Conservation (phyloP, 2,113 vertebrate species). For the Oenanthe melanoleuca region DNA sequence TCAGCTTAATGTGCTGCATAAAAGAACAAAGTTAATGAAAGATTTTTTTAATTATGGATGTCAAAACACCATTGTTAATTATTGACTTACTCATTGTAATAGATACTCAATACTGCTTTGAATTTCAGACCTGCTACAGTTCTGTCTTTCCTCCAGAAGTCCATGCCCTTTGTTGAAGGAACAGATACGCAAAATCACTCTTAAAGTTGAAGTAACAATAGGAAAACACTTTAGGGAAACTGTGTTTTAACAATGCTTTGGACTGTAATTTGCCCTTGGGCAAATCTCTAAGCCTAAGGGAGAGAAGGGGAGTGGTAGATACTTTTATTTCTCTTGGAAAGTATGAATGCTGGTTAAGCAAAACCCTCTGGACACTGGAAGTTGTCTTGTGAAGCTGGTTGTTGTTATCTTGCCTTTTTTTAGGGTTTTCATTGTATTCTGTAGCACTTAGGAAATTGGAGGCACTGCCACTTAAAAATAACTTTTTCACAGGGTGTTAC, state of each 20-base stretch:
- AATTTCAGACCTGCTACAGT: neutral
- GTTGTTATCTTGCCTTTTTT: neutral
- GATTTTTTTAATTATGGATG: neutral
- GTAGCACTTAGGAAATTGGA: neutral
- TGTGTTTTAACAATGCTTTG: neutral
- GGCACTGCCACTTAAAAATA: neutral
- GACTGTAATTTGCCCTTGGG: neutral
- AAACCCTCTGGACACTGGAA: neutral
- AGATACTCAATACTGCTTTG: neutral
- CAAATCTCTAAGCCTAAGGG: neutral
- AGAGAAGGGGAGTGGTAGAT: neutral
- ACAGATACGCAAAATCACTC: neutral
- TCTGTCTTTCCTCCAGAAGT: neutral
- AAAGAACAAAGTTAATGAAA: neutral
- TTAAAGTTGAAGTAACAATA: neutral
- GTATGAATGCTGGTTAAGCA: neutral
- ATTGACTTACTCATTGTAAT: neutral
- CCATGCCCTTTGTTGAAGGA: neutral
- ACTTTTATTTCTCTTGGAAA: neutral
- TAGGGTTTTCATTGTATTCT: neutral
- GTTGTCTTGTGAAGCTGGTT: neutral
- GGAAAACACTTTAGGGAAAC: neutral
- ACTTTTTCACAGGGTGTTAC: neutral
- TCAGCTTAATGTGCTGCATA: neutral
- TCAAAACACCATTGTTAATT: neutral